Percentiles rank a stretch among this genome's conserved stretches.
Evolutionary conservation across 2,797 vertebrate genomes (phyloP).

Genomic region (Brachyrhaphis roseni): DNA sequence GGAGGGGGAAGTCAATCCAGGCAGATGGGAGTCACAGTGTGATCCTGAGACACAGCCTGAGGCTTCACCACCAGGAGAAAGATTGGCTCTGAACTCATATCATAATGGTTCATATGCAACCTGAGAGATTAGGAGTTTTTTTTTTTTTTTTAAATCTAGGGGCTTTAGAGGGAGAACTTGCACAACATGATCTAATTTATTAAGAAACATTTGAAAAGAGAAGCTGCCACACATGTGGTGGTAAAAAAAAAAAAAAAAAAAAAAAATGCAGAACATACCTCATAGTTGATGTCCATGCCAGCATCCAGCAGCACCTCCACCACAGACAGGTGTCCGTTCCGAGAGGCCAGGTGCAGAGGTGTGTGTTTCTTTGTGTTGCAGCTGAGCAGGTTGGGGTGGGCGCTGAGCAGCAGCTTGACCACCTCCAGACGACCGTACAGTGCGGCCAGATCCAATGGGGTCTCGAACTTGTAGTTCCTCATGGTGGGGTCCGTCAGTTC

Average conservation of each 20-base stretch:
- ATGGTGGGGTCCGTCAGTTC: conserved; percentile 98
- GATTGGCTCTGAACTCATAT: conserved; percentile 30
- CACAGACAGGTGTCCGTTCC: conserved; percentile 92
- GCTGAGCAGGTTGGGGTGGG: conserved; percentile 95
- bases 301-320: conserved; percentile 92
- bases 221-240: neutral
- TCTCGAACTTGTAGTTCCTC: conserved; percentile 98
- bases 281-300: conserved; percentile 98
- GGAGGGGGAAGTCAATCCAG: conserved; percentile 35
- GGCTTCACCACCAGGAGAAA: conserved; percentile 52
- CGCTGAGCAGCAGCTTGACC: conserved; percentile 92
- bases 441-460: conserved; percentile 93
- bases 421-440: conserved; percentile 97
- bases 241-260: neutral
- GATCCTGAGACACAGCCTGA: conserved; percentile 31
- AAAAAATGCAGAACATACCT: conserved; percentile 78
- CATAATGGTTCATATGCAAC: conserved; percentile 30
- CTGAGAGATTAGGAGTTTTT: conserved; percentile 37
- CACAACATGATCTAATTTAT: conserved; percentile 41
- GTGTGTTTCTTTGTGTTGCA: conserved; percentile 97
- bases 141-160: conserved; percentile 59
- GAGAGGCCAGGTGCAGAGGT: conserved; percentile 93
- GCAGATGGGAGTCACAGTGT: conserved; percentile 61
- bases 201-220: conserved; percentile 34
- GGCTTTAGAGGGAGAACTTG: conserved; percentile 56